These are phyloP conservation scores for Spodoptera frugiperda DNA, from an alignment of 1,140 invertebrate species.

Conservation along the genomic window DNA sequence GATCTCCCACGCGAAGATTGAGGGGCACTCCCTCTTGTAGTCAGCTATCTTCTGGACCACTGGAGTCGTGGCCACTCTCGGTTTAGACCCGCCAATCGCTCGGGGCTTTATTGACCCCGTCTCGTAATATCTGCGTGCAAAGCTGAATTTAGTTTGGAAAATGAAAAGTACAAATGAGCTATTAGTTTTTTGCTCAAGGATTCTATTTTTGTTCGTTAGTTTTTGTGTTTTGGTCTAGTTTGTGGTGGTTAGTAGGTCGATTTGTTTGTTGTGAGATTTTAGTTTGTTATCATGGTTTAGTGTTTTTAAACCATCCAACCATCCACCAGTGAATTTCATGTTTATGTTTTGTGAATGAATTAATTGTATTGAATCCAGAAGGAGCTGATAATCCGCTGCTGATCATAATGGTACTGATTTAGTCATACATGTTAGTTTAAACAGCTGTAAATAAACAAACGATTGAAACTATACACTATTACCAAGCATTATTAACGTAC, in stretches of 20 bases:
- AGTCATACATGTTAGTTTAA: too few relatives aligned
- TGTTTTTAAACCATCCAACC: too few relatives aligned
- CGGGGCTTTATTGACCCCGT: constrained; percentile 98
- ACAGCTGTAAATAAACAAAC: too few relatives aligned
- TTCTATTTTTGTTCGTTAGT: background rate
- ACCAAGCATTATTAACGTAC: too few relatives aligned
- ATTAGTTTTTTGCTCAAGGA: constrained; percentile 39
- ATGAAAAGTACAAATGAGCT: constrained; percentile 49
- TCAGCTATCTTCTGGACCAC: constrained; percentile 98
- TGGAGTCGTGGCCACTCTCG: constrained; percentile 97
- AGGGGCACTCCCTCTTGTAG: constrained; percentile 98
- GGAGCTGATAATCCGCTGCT: too few relatives aligned
- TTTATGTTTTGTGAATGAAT: too few relatives aligned
- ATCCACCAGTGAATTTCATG: too few relatives aligned
- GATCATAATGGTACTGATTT: too few relatives aligned
- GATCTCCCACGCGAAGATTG: constrained; percentile 99
- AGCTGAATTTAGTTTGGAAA: constrained; percentile 77
- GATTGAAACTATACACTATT: too few relatives aligned
- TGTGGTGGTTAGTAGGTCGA: background rate
- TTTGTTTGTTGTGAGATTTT: background rate
- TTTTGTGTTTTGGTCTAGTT: background rate
- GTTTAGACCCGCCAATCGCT: constrained; percentile 98
- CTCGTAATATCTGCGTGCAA: constrained; percentile 95
- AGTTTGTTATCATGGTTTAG: too few relatives aligned
- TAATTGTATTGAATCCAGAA: too few relatives aligned